Percentiles rank a stretch among this genome's conserved stretches.
These are phyloP conservation scores for Pilophorus perplexus DNA, from an alignment of 2,888 invertebrate genomes.

Conservation along the genomic window DNA sequence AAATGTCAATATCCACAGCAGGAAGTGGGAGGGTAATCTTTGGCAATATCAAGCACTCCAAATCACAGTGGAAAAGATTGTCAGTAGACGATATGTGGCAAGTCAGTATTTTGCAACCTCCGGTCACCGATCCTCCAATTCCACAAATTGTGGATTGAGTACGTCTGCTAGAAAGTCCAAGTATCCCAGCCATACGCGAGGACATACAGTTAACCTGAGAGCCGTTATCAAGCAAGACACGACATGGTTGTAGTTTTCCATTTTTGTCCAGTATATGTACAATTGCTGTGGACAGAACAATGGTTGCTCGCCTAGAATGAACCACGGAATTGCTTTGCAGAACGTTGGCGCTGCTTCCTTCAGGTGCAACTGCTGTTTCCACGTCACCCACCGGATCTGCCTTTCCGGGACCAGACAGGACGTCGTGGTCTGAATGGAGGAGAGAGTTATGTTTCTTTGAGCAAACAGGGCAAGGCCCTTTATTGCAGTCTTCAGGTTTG, in stretches of 20 bases:
- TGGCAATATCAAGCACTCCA: too few relatives aligned
- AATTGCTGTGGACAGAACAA: neutral
- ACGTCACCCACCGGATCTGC: neutral
- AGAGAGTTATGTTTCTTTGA: neutral
- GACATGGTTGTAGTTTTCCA: neutral
- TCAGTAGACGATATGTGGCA: neutral
- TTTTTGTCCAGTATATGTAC: neutral
- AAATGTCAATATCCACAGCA: neutral
- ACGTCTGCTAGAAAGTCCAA: neutral
- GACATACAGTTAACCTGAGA: too few relatives aligned
- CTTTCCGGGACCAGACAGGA: neutral
- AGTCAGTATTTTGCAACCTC: too few relatives aligned
- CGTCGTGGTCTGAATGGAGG: neutral
- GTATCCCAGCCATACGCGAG: neutral
- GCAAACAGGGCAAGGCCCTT: neutral
- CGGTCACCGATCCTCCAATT: too few relatives aligned
- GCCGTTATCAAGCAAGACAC: too few relatives aligned
- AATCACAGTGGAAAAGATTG: neutral
- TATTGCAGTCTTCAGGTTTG: neutral
- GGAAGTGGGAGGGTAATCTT: slow-evolving; percentile 19
- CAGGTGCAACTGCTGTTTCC: neutral
- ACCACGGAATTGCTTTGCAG: neutral
- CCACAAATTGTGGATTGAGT: neutral
- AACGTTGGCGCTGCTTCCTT: neutral
- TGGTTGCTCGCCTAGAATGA: neutral